phyloP scores from a whole-genome alignment of 1,140 invertebrate genomes.

The Micrasema longulum region DNA sequence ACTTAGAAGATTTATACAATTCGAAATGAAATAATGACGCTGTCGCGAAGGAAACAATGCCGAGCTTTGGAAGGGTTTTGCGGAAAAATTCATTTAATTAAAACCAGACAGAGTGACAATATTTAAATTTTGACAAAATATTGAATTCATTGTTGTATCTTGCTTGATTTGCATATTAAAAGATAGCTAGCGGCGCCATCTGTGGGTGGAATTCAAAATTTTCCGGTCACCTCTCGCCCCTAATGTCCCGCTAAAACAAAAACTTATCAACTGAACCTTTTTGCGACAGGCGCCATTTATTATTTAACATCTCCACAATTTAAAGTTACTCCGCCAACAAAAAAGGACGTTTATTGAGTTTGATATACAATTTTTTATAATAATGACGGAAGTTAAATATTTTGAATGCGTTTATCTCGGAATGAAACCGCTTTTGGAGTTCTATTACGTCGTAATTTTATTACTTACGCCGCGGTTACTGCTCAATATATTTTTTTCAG shows the following conservation, averaged over 20 bases:
- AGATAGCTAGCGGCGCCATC: constrained; percentile 37
- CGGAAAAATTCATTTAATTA: constrained; percentile 47
- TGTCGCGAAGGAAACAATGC: neutral
- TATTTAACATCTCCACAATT: constrained; percentile 23
- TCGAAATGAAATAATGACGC: constrained; percentile 5
- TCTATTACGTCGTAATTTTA: too few species aligned
- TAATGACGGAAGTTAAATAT: too few species aligned
- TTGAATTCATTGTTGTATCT: constrained; percentile 53
- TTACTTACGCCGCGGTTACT: too few species aligned
- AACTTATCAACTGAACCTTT: constrained; percentile 44
- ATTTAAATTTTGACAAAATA: constrained; percentile 55
- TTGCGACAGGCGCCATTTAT: neutral
- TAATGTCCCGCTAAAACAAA: constrained; percentile 43
- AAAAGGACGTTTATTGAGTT: neutral
- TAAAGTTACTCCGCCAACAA: constrained; percentile 16
- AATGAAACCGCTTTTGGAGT: too few species aligned
- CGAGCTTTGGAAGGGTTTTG: constrained; percentile 11
- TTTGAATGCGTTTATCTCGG: too few species aligned
- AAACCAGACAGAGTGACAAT: constrained; percentile 21
- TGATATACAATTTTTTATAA: too few species aligned
- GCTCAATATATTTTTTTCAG: too few species aligned
- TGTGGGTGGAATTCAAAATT: constrained; percentile 37
- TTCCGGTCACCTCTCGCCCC: constrained; percentile 37
- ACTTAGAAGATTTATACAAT: neutral
- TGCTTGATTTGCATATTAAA: constrained; percentile 53